Evolutionary conservation across 2,888 invertebrate species (phyloP).

Genomic region (Leptothorax acervorum): DNA sequence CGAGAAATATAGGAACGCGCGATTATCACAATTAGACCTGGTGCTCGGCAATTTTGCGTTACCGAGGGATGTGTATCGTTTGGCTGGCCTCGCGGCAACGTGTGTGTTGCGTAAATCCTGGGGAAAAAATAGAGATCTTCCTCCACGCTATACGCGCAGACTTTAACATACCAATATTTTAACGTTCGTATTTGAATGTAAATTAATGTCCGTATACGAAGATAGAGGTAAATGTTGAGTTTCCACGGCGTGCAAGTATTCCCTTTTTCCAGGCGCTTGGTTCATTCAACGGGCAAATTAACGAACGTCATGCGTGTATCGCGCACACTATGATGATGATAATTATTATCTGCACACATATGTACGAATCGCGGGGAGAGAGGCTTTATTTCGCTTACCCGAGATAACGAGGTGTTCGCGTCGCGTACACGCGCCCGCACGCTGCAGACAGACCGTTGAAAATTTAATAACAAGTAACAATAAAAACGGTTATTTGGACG

Average conservation of each 20-base stretch:
- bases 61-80: background rate
- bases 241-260: background rate
- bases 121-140: background rate
- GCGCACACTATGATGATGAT: slow-evolving; percentile 23
- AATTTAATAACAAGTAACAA: slow-evolving; percentile 61
- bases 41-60: slow-evolving; percentile 9
- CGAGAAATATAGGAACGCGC: slow-evolving; percentile 19
- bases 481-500: slow-evolving; percentile 64
- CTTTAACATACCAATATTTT: slow-evolving; percentile 13
- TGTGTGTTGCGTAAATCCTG: slow-evolving; percentile 9
- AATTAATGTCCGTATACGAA: background rate
- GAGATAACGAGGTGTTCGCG: slow-evolving; percentile 56
- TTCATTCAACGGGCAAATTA: slow-evolving; percentile 35
- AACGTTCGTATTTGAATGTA: slow-evolving; percentile 5
- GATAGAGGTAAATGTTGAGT: slow-evolving; percentile 9
- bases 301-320: slow-evolving; percentile 3
- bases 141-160: no score
- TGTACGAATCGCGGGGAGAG: background rate
- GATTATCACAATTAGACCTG: slow-evolving; percentile 34
- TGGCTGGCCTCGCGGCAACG: background rate
- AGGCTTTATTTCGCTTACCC: slow-evolving; percentile 55
- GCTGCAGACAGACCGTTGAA: slow-evolving; percentile 39
- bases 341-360: slow-evolving; percentile 19
- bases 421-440: slow-evolving; percentile 36
- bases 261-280: slow-evolving; percentile 7